Evolutionary conservation across 2,888 invertebrate genomes (phyloP).

Genomic region (Morpho helenor): DNA sequence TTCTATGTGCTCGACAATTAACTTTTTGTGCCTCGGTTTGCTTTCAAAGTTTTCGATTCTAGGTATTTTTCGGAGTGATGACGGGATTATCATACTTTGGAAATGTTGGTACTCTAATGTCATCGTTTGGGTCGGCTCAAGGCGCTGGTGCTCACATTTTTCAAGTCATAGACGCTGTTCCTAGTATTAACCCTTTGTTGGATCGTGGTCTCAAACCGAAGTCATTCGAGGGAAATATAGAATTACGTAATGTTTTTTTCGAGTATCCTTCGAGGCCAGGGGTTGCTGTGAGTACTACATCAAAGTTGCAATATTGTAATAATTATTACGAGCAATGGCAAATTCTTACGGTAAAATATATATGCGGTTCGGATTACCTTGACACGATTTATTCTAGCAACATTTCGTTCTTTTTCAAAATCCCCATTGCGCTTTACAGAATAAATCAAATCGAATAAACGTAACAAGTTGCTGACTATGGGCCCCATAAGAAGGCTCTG

Average conservation of each 20-base stretch:
- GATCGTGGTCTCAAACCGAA: conserved; percentile 77
- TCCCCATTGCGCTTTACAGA: no score
- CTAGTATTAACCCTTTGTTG: conserved; percentile 84
- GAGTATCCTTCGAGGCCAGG: conserved; percentile 89
- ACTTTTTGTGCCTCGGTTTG: no score
- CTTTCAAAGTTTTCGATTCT: conserved; percentile 18
- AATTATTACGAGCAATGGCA: no score
- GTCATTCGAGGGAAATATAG: conserved; percentile 80
- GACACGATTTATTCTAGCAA: no score
- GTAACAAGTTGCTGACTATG: no score
- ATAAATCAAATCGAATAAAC: no score
- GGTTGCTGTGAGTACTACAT: conserved; percentile 78
- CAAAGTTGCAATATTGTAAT: no score
- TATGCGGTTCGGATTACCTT: no score
- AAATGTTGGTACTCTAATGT: conserved; percentile 85
- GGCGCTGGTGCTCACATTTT: conserved; percentile 88
- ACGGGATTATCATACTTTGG: conserved; percentile 84
- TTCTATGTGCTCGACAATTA: no score
- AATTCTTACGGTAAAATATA: no score
- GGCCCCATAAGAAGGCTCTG: no score
- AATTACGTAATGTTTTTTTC: conserved; percentile 85
- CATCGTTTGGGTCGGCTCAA: conserved; percentile 85
- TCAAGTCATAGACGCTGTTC: conserved; percentile 83
- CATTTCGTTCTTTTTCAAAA: no score
- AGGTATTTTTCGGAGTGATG: conserved; percentile 87